These are phyloP conservation scores for Zaprionus obscuricornis DNA, from an alignment of 2,888 invertebrate genomes.

Conservation along the genomic window DNA sequence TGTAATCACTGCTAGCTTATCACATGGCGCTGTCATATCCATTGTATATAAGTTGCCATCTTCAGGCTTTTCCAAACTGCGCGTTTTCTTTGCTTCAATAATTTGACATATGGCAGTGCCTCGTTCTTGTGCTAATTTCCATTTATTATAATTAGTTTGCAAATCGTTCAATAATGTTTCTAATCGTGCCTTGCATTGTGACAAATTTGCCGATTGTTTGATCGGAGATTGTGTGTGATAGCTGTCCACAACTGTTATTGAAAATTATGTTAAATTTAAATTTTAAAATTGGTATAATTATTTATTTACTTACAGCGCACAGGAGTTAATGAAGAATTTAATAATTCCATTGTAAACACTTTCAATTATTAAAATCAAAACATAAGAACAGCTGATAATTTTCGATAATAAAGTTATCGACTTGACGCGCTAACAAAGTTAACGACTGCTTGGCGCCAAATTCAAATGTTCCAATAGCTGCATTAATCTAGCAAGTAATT, in stretches of 20 bases:
- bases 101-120: conserved; percentile 75
- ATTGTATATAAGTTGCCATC: conserved; percentile 58
- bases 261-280: not conserved
- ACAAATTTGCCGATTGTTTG: conserved; percentile 54
- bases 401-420: conserved; percentile 9
- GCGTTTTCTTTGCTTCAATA: conserved; percentile 80
- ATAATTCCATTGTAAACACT: not conserved
- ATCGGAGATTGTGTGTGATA: conserved; percentile 47
- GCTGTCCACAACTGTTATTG: conserved; percentile 65
- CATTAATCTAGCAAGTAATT: too few species aligned
- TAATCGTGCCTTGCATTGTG: conserved; percentile 65
- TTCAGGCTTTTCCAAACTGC: conserved; percentile 56
- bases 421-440: too few species aligned
- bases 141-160: conserved; percentile 75
- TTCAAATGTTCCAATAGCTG: too few species aligned
- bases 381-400: conserved; percentile 6
- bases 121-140: conserved; percentile 80
- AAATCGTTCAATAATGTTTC: conserved; percentile 65
- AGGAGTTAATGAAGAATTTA: conserved; percentile 61
- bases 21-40: conserved; percentile 66
- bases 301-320: conserved; percentile 66
- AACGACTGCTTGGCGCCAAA: too few species aligned
- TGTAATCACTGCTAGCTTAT: conserved; percentile 77
- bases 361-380: conserved; percentile 9
- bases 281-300: not conserved